Evolutionary conservation across 1,140 invertebrate genomes (phyloP).

Genomic region (Drosophila watanabei): DNA sequence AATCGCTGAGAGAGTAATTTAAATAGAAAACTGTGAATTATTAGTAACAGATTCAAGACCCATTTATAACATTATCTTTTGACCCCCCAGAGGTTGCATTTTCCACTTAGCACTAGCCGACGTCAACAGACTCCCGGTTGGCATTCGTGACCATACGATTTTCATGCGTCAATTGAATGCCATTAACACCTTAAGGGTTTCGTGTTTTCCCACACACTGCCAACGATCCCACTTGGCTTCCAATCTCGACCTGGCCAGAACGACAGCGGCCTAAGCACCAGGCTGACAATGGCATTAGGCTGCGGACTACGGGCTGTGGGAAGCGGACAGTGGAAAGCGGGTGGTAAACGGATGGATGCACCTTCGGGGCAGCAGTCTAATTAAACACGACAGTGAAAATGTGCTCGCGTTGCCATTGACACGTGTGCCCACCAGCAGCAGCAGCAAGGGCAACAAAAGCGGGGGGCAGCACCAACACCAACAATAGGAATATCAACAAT

Average conservation of each 20-base stretch:
- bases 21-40: too few species aligned
- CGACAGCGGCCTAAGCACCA: constrained; percentile 23
- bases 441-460: constrained; percentile 6
- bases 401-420: constrained; percentile 74
- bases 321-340: constrained; percentile 8
- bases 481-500: constrained; percentile 61
- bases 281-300: constrained; percentile 33
- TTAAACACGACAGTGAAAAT: constrained; percentile 82
- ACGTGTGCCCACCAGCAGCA: constrained; percentile 61
- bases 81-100: not conserved
- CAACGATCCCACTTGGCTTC: constrained; percentile 16
- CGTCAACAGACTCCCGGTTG: not conserved
- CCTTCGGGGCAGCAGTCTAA: constrained; percentile 73
- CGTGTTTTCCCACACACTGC: not conserved
- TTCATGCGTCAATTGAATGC: constrained; percentile 22
- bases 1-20: not conserved
- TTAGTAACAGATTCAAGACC: not conserved
- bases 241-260: constrained; percentile 24
- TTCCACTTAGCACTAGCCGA: constrained; percentile 7
- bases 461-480: constrained; percentile 21
- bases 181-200: constrained; percentile 37
- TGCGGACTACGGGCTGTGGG: constrained; percentile 9
- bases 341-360: constrained; percentile 55
- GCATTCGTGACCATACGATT: constrained; percentile 17
- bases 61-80: not conserved